These are phyloP conservation scores for Smithornis capensis DNA, from an alignment of 2,113 vertebrate species.

Conservation along the genomic window DNA sequence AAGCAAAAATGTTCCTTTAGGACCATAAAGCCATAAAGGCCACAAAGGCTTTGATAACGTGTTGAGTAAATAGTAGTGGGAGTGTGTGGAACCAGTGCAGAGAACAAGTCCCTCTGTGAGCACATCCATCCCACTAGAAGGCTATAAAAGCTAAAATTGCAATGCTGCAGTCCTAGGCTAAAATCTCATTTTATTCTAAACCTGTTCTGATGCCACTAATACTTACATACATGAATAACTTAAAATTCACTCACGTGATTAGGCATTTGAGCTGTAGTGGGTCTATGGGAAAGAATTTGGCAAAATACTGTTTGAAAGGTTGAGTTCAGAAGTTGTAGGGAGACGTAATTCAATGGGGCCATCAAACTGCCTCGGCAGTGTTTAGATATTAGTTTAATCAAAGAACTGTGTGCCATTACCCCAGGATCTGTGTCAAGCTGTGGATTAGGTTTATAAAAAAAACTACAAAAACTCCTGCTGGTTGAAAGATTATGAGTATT, in stretches of 20 bases:
- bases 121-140: background rate
- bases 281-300: background rate
- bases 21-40: background rate
- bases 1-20: background rate
- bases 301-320: background rate
- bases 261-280: background rate
- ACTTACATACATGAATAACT: background rate
- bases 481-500: constrained; percentile 73
- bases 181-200: background rate
- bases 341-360: background rate
- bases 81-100: background rate
- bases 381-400: constrained; percentile 74
- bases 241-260: background rate
- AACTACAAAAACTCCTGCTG: constrained; percentile 68
- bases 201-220: background rate
- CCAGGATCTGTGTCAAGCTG: constrained; percentile 72
- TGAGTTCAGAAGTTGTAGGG: background rate
- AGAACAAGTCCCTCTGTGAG: background rate
- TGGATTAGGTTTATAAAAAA: constrained; percentile 73
- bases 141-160: background rate
- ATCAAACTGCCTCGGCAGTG: constrained; percentile 17
- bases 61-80: accelerated
- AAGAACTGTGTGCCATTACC: constrained; percentile 70
- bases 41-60: background rate
- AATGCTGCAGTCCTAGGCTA: background rate